Conservation (phyloP, 2,113 vertebrate genomes). For the Salvelinus namaycush region DNA sequence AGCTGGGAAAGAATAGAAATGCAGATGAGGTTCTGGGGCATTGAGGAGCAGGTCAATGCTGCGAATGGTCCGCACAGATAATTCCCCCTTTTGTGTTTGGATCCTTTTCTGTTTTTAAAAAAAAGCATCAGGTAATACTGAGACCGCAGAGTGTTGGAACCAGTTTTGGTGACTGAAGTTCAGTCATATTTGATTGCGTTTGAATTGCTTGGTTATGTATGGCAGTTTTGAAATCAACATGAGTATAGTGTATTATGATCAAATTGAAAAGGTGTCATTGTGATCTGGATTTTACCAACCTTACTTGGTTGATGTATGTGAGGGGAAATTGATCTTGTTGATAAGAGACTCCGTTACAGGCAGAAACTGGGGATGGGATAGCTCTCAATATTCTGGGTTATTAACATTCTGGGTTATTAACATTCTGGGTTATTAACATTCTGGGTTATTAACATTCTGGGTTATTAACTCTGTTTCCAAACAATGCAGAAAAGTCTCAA, state of each 20-base stretch:
- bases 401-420: too few relatives aligned
- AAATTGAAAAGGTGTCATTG: not conserved
- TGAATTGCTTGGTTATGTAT: not conserved
- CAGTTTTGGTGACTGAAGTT: not conserved
- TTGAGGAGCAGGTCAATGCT: slow-evolving; percentile 80
- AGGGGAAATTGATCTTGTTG: too few relatives aligned
- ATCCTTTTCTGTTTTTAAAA: not conserved
- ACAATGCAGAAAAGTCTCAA: too few relatives aligned
- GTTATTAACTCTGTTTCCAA: too few relatives aligned
- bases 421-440: too few relatives aligned
- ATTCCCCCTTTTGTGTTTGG: slow-evolving; percentile 72
- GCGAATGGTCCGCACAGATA: slow-evolving; percentile 73
- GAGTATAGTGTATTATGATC: not conserved
- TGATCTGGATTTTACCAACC: not conserved
- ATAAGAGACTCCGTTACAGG: too few relatives aligned
- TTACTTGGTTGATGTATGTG: not conserved
- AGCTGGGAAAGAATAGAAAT: slow-evolving; percentile 85
- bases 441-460: too few relatives aligned
- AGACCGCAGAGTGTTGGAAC: not conserved
- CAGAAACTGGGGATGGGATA: too few relatives aligned
- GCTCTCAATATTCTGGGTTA: too few relatives aligned
- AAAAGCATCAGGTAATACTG: not conserved
- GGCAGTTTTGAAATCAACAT: not conserved
- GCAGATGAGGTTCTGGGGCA: slow-evolving; percentile 83
- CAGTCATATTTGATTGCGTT: not conserved